Percentiles rank a stretch among this genome's conserved stretches.
These are phyloP conservation scores for Lycocerus yunnanus DNA, from an alignment of 2,888 invertebrate genomes.

Conservation along the genomic window DNA sequence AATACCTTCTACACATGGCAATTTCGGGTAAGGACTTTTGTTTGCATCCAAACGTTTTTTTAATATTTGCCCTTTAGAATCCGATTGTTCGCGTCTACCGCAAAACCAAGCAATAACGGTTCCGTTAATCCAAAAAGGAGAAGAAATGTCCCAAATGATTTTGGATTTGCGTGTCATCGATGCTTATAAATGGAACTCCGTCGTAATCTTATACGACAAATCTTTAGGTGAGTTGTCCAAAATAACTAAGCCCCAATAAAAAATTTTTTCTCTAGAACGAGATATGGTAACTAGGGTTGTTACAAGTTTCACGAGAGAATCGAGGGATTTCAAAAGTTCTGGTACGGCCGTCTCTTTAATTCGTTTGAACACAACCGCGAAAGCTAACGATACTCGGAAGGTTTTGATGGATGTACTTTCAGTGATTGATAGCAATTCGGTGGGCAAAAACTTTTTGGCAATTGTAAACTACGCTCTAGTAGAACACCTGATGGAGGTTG, in stretches of 20 bases:
- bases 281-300: conserved; percentile 71
- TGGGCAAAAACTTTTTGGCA: conserved; percentile 61
- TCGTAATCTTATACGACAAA: conserved; percentile 73
- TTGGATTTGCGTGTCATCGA: conserved; percentile 72
- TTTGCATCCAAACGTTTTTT: not conserved
- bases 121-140: conserved; percentile 69
- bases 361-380: conserved; percentile 40
- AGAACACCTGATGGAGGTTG: conserved; percentile 69
- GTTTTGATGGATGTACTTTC: conserved; percentile 45
- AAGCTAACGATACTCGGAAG: conserved; percentile 41
- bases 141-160: conserved; percentile 78
- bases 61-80: conserved; percentile 57
- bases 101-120: conserved; percentile 69
- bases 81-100: conserved; percentile 79
- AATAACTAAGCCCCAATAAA: not conserved
- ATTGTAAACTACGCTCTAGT: conserved; percentile 67
- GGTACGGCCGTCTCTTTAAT: conserved; percentile 48
- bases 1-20: conserved; percentile 72
- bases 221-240: conserved; percentile 64
- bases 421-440: conserved; percentile 45
- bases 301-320: conserved; percentile 59
- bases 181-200: conserved; percentile 73
- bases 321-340: conserved; percentile 32
- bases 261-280: conserved; percentile 55
- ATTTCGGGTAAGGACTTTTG: conserved; percentile 61